phyloP scores from a whole-genome alignment of 1,140 invertebrate species.

The Pantala flavescens region DNA sequence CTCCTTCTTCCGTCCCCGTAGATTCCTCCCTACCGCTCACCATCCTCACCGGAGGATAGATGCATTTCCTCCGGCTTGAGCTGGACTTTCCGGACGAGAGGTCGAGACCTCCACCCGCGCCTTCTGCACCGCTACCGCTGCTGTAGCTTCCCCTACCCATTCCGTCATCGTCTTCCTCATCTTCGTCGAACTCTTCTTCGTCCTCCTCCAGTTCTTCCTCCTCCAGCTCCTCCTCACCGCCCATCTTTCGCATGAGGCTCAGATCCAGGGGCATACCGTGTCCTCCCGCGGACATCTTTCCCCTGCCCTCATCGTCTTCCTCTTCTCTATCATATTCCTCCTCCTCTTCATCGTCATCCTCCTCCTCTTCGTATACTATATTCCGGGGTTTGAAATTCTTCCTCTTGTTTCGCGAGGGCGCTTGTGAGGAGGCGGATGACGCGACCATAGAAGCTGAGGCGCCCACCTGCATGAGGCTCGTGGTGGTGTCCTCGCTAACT shows the following conservation, averaged over 20 bases:
- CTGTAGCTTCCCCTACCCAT: slow-evolving; percentile 19
- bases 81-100: neutral
- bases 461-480: neutral
- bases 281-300: slow-evolving; percentile 29
- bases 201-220: slow-evolving; percentile 25
- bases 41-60: neutral
- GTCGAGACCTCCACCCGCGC: neutral
- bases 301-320: slow-evolving; percentile 28
- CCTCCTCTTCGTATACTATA: slow-evolving; percentile 38
- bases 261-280: slow-evolving; percentile 30
- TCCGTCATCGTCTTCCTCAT: slow-evolving; percentile 37
- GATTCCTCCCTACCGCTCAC: slow-evolving; percentile 15
- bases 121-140: neutral
- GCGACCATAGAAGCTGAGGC: neutral
- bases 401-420: slow-evolving; percentile 50
- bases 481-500: neutral
- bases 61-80: neutral
- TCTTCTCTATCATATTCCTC: slow-evolving; percentile 32
- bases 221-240: neutral
- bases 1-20: slow-evolving; percentile 6
- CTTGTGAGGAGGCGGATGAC: slow-evolving; percentile 17
- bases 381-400: slow-evolving; percentile 58
- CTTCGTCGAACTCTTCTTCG: slow-evolving; percentile 27
- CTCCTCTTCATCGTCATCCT: slow-evolving; percentile 35
- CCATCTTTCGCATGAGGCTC: slow-evolving; percentile 20